Evolutionary conservation across 64 coral and sea anemone species (phyloP).

Genomic region (Pachyseris speciosa): DNA sequence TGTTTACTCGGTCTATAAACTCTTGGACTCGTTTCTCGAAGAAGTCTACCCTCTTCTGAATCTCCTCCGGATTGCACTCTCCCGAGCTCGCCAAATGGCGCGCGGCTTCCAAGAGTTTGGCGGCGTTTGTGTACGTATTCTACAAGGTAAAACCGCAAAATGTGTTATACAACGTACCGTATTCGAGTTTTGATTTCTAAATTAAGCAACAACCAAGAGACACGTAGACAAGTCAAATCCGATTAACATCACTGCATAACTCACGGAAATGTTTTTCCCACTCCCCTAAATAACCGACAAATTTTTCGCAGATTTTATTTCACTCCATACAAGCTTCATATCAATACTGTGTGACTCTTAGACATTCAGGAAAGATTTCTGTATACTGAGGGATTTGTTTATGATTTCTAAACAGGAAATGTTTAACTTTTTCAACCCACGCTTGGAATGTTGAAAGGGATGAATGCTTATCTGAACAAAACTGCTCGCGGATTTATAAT

Average conservation of each 20-base stretch:
- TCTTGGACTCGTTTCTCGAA: conserved; percentile 96
- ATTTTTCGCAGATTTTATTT: neutral
- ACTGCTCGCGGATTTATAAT: neutral
- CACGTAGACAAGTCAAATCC: neutral
- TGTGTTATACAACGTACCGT: neutral
- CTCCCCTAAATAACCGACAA: conserved; percentile 7
- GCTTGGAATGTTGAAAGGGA: neutral
- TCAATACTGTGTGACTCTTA: neutral
- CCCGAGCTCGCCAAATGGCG: conserved; percentile 83
- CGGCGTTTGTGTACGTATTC: conserved; percentile 99
- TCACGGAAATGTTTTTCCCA: conserved; percentile 2
- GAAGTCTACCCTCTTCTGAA: conserved; percentile 88
- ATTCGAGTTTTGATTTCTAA: conserved; percentile 9
- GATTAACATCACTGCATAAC: neutral
- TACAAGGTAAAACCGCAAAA: conserved; percentile 60
- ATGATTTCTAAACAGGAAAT: no score
- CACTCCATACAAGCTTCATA: neutral
- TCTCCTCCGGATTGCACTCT: conserved; percentile 93
- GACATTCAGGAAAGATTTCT: no score
- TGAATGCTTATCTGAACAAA: neutral
- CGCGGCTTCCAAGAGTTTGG: conserved; percentile 90
- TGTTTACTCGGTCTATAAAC: conserved; percentile 93
- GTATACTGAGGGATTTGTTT: no score
- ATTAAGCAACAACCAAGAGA: neutral
- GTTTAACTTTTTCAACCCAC: no score